Evolutionary conservation across 2,113 vertebrate genomes (phyloP), one percentile per base, ranked within the genome.

Genomic region (Notothenia coriiceps): DNA sequence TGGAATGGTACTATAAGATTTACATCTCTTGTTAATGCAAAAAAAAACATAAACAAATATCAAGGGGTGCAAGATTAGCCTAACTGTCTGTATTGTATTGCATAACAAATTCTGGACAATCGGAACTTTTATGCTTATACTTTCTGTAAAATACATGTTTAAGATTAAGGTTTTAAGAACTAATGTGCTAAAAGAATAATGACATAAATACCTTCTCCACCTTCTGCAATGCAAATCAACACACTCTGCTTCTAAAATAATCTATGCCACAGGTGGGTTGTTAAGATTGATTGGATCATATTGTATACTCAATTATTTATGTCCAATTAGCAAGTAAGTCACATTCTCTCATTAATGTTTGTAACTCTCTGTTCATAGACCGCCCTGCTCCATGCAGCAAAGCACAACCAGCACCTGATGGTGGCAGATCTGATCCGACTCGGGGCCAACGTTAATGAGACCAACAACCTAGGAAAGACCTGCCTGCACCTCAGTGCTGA

Each of bases 391-490:
- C 88, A 96, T 1, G 96, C 97, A 33, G 95, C 96, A 1, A 92
- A 95, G 79, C 94, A 92, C 88, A 97, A 97, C 89, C 96, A 97
- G 6, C 95, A 96, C 51, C 88, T 96, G 35, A 96, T 97, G 84
- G 95, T 96, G 64, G 90, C 91, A 0, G 96, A 97, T 81, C 91
- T 97, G 78, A 95, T 97, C 73, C 75, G 47, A 11, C 77, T 96
- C 4, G 96, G 96, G 11, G 96, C 96, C n/a, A 88, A 89, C 0
- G 64, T 96, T 85, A 96, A 96, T 0, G 91, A 89, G 52, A 94
- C 67, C 2, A 96, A 97, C 86, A 55, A 68, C 0, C 70, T 47
- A 0, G 95, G 95, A 25, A 97, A 95, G 88, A 96, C 96, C 0
- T 95, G 96, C 0, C 92, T 97, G 10, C 96, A 97, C 29, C 91